Evolutionary conservation across 2,888 invertebrate species (phyloP), one percentile per base, ranked within the genome.

Genomic region (Dolomedes plantarius): DNA sequence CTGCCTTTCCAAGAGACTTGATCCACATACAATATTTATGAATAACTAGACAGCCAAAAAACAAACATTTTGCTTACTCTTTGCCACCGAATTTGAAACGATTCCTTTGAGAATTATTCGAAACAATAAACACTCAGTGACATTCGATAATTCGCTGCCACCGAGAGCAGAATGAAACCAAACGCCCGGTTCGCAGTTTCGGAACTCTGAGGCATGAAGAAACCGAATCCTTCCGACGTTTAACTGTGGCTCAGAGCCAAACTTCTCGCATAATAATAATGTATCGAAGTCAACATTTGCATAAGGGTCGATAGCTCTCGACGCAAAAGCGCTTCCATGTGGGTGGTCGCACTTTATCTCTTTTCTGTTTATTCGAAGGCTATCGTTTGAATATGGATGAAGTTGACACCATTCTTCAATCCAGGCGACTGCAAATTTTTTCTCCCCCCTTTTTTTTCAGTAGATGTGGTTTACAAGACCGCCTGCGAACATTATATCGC

Each of bases 351-450:
- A 36, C 62, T 67, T 46, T 29, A 41, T 41, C 76, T 31, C 36
- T 71, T 36, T 16, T 36, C 67, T 76, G 71, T 76, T 83, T 83
- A 83, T 83, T 83, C 71, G 72, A 72, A 72, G 32, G 46, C 36
- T 29, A 46, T 39, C 46, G 1, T 74, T 83, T 76, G 71, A 83
- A 83, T 83, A 83, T 83, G 76, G 71, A 83, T 83, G 82, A 83
- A 75, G 68, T 64, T 75, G 71, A 76, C 65, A 50, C 67, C 39
- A 71, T 76, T 82, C 69, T 71, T 46, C 69, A 71, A 62, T 76
- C 7, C 5, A 3, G n/a, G 65, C 5, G 32, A 65, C 65, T 29
- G 32, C 3, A n/a, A 1, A 7, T 11, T 64, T 28, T 46, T 46
- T 46, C 46, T 16, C 46, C 41, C 41, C 41, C 16, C 6, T 56